These are phyloP conservation scores for Drosophila tristis DNA, from an alignment of 1,140 invertebrate species.

Conservation along the genomic window DNA sequence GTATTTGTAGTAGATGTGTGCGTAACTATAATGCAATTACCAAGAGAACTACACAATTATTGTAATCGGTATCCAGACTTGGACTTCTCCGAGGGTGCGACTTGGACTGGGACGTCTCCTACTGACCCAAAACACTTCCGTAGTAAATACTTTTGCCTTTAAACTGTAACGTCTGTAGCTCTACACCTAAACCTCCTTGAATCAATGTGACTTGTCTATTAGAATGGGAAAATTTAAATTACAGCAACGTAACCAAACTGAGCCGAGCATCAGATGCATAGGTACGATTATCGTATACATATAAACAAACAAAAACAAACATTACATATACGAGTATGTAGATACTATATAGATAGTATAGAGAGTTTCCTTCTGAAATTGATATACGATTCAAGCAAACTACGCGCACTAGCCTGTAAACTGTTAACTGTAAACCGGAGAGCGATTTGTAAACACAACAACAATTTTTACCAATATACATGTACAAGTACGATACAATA, in stretches of 20 bases:
- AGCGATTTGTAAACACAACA: slow-evolving; percentile 11
- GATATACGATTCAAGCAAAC: slow-evolving; percentile 31
- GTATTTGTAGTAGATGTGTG: slow-evolving; percentile 64
- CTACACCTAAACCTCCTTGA: slow-evolving; percentile 69
- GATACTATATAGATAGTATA: slow-evolving; percentile 45
- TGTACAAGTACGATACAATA: slow-evolving; percentile 63
- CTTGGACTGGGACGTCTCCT: slow-evolving; percentile 5
- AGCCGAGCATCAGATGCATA: slow-evolving; percentile 66
- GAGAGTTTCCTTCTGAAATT: slow-evolving; percentile 70
- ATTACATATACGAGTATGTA: not conserved
- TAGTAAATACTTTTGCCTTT: slow-evolving; percentile 50
- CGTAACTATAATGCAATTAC: slow-evolving; percentile 51
- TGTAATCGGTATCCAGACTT: slow-evolving; percentile 35
- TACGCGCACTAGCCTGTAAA: slow-evolving; percentile 61
- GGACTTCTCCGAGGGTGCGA: slow-evolving; percentile 8
- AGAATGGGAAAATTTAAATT: slow-evolving; percentile 32
- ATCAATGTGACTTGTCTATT: slow-evolving; percentile 83
- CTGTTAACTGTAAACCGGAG: slow-evolving; percentile 10
- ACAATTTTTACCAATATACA: slow-evolving; percentile 78
- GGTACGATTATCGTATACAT: slow-evolving; percentile 32
- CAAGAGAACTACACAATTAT: slow-evolving; percentile 39
- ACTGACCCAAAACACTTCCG: slow-evolving; percentile 27
- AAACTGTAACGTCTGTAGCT: slow-evolving; percentile 57
- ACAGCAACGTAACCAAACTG: slow-evolving; percentile 9
- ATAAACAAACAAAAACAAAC: slow-evolving; percentile 35